Conservation (phyloP, 2,888 invertebrate genomes). For the Drosophila paramelanica region DNA sequence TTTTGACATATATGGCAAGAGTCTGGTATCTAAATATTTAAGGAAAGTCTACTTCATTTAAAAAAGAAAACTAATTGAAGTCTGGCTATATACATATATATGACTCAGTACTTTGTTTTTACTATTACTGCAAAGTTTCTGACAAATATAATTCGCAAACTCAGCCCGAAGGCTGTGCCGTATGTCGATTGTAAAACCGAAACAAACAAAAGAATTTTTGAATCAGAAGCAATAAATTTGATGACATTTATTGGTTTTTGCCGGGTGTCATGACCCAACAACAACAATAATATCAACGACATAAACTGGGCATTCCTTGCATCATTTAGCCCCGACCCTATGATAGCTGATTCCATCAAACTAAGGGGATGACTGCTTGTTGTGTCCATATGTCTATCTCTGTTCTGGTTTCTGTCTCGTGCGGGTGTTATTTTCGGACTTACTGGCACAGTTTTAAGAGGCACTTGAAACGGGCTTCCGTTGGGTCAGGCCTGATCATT, state of each 20-base stretch:
- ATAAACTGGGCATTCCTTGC: slow-evolving; percentile 55
- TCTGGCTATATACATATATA: not conserved
- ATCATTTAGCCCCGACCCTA: slow-evolving; percentile 59
- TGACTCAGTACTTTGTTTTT: slow-evolving; percentile 1
- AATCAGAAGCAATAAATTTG: slow-evolving; percentile 83
- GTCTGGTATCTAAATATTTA: not conserved
- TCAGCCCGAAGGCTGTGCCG: slow-evolving; percentile 19
- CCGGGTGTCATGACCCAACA: slow-evolving; percentile 56
- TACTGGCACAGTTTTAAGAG: slow-evolving; percentile 52
- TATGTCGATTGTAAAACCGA: slow-evolving; percentile 59
- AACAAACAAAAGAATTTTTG: slow-evolving; percentile 81
- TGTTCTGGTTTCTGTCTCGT: slow-evolving; percentile 32
- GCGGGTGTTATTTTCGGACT: slow-evolving; percentile 55
- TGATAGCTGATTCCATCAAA: slow-evolving; percentile 59
- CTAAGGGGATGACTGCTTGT: slow-evolving; percentile 17
- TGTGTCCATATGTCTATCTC: slow-evolving; percentile 13
- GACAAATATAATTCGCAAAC: slow-evolving; percentile 5
- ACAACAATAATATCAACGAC: slow-evolving; percentile 4
- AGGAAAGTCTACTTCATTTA: no score
- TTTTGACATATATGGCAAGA: no score
- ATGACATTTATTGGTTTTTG: slow-evolving; percentile 84
- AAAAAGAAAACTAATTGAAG: no score
- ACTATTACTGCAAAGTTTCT: slow-evolving; percentile 7
- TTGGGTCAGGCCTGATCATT: slow-evolving; percentile 68
- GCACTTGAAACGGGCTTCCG: slow-evolving; percentile 75